Conservation (phyloP, 2,113 vertebrate species). For the Leucopternis melanops region DNA sequence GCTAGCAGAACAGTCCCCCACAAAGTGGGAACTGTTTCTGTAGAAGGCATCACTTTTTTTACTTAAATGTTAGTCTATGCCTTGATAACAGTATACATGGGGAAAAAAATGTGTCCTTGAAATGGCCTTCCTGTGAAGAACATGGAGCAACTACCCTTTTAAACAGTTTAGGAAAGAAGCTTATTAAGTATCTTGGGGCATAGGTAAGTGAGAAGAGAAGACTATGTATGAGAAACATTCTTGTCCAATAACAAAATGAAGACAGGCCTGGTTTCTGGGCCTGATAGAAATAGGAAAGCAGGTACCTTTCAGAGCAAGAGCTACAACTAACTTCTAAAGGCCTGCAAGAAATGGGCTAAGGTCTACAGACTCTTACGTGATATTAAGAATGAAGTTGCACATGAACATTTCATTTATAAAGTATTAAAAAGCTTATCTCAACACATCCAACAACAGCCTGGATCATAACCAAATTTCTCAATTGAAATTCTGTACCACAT, state of each 20-base stretch:
- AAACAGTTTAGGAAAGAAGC: background rate
- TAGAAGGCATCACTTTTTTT: background rate
- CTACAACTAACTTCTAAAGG: background rate
- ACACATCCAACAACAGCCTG: background rate
- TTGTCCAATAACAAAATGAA: background rate
- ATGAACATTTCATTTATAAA: background rate
- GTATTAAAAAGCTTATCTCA: background rate
- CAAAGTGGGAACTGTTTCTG: background rate
- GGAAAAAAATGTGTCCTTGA: background rate
- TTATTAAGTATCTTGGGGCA: background rate
- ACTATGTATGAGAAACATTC: background rate
- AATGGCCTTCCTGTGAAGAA: background rate
- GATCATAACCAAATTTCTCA: background rate
- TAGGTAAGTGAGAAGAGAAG: background rate
- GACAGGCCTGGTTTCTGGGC: background rate
- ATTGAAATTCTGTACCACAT: constrained; percentile 3
- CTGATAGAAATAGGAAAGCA: background rate
- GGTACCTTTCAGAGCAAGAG: background rate
- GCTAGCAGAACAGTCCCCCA: background rate
- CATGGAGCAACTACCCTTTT: background rate
- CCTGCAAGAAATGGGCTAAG: background rate
- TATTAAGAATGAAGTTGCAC: background rate
- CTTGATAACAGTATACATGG: background rate
- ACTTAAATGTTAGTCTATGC: background rate
- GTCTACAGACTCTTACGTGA: background rate